Evolutionary conservation across 1,140 invertebrate species (phyloP).

Genomic region (Helicoverpa armigera): DNA sequence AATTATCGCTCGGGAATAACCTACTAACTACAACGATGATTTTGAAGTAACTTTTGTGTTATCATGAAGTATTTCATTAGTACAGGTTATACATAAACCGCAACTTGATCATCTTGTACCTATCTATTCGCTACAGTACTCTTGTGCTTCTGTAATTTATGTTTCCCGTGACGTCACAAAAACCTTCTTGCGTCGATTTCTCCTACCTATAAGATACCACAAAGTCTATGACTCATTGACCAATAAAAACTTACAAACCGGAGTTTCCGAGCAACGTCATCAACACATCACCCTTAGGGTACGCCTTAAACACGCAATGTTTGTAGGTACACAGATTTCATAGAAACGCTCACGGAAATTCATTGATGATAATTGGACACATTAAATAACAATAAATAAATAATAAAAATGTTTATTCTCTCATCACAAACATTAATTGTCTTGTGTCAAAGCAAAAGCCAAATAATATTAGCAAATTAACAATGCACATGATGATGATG

Average conservation of each 20-base stretch:
- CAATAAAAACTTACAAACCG: background rate
- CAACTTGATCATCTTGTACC: too few species aligned
- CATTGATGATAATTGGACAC: background rate
- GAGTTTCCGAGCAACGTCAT: constrained; percentile 12
- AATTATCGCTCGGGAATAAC: background rate
- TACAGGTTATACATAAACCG: too few species aligned
- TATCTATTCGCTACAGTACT: too few species aligned
- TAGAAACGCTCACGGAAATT: constrained; percentile 17
- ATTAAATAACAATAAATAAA: too few species aligned
- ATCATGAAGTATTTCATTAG: too few species aligned
- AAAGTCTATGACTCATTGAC: background rate
- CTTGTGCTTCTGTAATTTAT: too few species aligned
- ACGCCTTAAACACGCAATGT: background rate
- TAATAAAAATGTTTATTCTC: too few species aligned
- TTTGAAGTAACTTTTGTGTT: background rate
- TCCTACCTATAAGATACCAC: background rate
- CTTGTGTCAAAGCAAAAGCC: too few species aligned
- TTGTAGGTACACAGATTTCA: constrained; percentile 20
- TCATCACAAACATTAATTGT: too few species aligned
- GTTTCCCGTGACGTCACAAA: too few species aligned
- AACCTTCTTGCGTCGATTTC: background rate
- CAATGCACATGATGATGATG: too few species aligned
- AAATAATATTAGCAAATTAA: too few species aligned
- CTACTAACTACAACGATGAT: background rate
- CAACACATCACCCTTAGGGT: background rate